A percentile compares a stretch with the other conserved stretches of the same genome.
phyloP scores from a whole-genome alignment of 2,797 vertebrate species.

The Myotis myotis region DNA sequence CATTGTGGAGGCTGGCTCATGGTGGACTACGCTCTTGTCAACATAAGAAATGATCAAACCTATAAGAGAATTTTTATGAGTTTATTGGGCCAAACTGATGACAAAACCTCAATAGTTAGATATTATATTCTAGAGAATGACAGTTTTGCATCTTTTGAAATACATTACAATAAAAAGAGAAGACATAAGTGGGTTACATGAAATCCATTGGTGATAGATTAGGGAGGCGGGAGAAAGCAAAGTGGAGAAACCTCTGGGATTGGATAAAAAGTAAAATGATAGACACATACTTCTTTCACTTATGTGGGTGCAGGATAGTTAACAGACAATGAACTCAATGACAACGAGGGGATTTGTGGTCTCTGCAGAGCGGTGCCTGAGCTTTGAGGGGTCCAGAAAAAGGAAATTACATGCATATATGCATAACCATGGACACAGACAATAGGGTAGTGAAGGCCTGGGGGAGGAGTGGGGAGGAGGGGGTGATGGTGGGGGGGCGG shows the following conservation, averaged over 20 bases:
- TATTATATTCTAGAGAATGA: neutral
- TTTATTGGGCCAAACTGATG: neutral
- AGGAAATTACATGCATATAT: neutral
- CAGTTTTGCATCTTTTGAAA: neutral
- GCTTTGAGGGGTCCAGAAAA: neutral
- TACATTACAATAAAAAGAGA: neutral
- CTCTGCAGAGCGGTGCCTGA: neutral
- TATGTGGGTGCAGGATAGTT: neutral
- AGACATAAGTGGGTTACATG: neutral
- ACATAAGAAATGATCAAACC: neutral
- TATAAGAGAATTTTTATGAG: neutral
- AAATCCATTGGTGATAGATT: neutral
- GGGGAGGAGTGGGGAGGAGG: no score
- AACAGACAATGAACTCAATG: neutral
- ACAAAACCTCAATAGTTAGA: neutral
- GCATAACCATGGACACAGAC: no score
- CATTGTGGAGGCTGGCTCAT: neutral
- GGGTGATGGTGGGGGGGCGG: fast-evolving
- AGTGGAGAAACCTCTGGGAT: neutral
- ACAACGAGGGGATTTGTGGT: neutral
- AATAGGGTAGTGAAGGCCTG: no score
- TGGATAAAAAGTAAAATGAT: neutral
- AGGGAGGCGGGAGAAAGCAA: neutral
- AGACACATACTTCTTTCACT: neutral
- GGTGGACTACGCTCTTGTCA: neutral